Base-by-base conservation (phyloP, 2,113 vertebrate species). In the Dendropsophus ebraccatus region DNA sequence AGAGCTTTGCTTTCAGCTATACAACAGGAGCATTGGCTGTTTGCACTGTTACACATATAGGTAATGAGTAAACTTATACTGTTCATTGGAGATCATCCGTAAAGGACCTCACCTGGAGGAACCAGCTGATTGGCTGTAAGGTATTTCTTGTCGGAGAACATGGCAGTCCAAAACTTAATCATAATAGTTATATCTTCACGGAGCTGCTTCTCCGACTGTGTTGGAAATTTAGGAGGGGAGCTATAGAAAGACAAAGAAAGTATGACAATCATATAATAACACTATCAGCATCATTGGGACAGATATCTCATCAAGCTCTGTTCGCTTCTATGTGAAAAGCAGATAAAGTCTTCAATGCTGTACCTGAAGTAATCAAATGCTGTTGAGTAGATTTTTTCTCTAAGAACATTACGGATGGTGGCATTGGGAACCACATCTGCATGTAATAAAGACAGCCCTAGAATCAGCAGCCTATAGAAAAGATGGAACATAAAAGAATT, bases 331-430 rank as follows among this genome's bases (percentile, higher is more conserved):
- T 0, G 41, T 37, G 2, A 50, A 52, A 52, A 11, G 3, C 13
- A 21, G 21, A 52, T 28, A 52, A 77, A 4, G 28, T 9, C n/a
- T 21, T 23, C 2, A 37, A 30, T 32, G 54, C 28, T 28, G 13
- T 74, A 99, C 98, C 97, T 98, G 93, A 99, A 99, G 90, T 99
- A 99, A 92, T 99, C 98, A 87, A 99, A 99, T n/a, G 97, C 97
- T 0, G 97, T 97, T 3, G 98, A 99, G 88, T 99, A 99, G 89
- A 99, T 97, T 93, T 99, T 99, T 88, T 99, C 98, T 37, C 98
- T 93, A 49, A 99, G 95, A 74, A 99, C 97, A 0, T 99, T 99
- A 87, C 97, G 95, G 88, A 97, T 95, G 37, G 97, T 99, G 87
- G 97, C 94, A 11, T 97, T 99, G 70, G 96, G 96, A 90, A 99